These are phyloP conservation scores for Anabas testudineus DNA, from an alignment of 2,797 vertebrate genomes.

Conservation along the genomic window DNA sequence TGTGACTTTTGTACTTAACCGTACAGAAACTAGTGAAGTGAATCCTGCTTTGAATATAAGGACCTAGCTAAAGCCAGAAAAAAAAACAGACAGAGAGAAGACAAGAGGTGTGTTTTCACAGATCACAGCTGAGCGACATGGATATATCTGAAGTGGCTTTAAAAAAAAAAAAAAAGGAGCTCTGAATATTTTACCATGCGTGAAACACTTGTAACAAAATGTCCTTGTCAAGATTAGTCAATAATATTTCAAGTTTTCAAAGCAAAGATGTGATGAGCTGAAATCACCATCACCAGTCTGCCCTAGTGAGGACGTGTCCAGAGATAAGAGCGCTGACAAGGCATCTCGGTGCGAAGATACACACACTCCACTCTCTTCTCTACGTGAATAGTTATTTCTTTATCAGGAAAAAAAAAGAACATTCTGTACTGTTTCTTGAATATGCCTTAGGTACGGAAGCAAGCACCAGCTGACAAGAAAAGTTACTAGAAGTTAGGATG, in stretches of 20 bases:
- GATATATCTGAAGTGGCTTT: constrained; percentile 32
- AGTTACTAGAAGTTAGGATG: constrained; percentile 55
- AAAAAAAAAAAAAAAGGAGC: constrained; percentile 46
- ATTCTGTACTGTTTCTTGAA: constrained; percentile 58
- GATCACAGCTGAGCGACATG: constrained; percentile 49
- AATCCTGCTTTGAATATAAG: constrained; percentile 27
- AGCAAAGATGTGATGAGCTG: constrained; percentile 27
- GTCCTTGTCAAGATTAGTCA: constrained; percentile 34
- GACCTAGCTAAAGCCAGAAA: constrained; percentile 12
- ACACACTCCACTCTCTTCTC: constrained; percentile 51
- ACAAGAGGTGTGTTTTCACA: constrained; percentile 38
- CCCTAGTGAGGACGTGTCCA: constrained; percentile 34
- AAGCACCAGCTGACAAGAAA: constrained; percentile 63
- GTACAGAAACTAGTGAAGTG: constrained; percentile 42
- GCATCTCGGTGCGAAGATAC: constrained; percentile 73
- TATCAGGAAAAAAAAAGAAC: constrained; percentile 36
- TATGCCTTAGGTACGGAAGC: constrained; percentile 64
- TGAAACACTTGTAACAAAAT: constrained; percentile 37
- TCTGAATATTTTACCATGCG: constrained; percentile 45
- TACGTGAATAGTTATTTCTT: constrained; percentile 29
- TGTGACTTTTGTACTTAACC: constrained; percentile 1
- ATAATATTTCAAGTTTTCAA: constrained; percentile 47
- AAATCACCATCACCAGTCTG: constrained; percentile 18
- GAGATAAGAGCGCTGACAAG: constrained; percentile 69
- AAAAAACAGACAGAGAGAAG: constrained; percentile 10